Evolutionary conservation across 2,113 vertebrate species (phyloP), one percentile per base, ranked within the genome.

Genomic region (Suncus etruscus): DNA sequence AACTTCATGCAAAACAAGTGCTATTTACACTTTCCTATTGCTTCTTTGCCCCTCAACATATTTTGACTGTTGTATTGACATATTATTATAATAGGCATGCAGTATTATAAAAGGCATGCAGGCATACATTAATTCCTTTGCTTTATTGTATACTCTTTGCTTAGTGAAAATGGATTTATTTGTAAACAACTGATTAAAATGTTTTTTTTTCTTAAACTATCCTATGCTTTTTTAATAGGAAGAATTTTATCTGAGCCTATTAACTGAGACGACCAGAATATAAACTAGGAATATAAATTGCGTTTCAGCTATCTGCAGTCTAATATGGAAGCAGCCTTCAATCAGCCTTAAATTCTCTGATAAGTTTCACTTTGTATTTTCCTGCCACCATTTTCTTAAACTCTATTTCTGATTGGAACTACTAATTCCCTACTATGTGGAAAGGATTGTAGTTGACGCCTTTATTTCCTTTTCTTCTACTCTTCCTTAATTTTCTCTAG

Each of bases 21-120:
- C 39, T 5, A 39, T 39, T 39, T 39, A 39, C 39, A 39, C 39
- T 39, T 39, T 39, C 39, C 39, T 39, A 39, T 39, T 39, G 39
- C 39, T 3, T 39, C 39, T 39, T 5, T 39, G 39, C 39, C 39
- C 54, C 25, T 81, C 3, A 25, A 47, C 39, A 66, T 39, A 39
- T 70, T 6, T 32, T 84, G n/a, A 58, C 87, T 81, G 14, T 91
- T 81, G 51, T n/a, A 73, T 93, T 85, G 50, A 54, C 50, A 31
- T 68, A 14, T 15, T 54, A 54, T 54, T 54, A 54, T 14, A 54
- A 15, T 54, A 54, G 8, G 54, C 54, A 54, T 54, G 54, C 11
- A 54, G 18, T 54, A 68, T 91, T 72, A 54, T 24, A 76, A 11
- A 73, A 82, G 61, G 27, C 6, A 31, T 29, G 2, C 66, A 82